A percentile compares a stretch with the other conserved stretches of the same genome.
These are phyloP conservation scores for Penaeus monodon DNA, from an alignment of 2,888 invertebrate genomes.

Conservation along the genomic window DNA sequence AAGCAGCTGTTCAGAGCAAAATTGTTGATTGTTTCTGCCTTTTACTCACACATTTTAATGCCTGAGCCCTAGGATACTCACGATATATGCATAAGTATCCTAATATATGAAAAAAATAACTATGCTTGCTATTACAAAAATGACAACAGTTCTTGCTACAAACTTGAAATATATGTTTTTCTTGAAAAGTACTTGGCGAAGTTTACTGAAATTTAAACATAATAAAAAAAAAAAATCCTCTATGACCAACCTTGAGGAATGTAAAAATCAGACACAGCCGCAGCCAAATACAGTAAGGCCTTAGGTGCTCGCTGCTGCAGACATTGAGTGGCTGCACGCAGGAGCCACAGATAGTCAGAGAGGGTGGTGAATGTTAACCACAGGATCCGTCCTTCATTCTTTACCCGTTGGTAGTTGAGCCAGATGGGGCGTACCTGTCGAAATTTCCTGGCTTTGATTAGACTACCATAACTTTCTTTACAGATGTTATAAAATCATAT, in stretches of 20 bases:
- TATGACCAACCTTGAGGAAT: conserved; percentile 76
- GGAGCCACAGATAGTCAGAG: conserved; percentile 91
- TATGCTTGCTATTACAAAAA: no score
- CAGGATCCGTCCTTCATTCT: conserved; percentile 80
- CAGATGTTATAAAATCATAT: neutral
- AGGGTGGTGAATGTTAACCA: conserved; percentile 87
- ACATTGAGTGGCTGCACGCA: conserved; percentile 85
- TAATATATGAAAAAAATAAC: no score
- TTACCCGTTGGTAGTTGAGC: conserved; percentile 53
- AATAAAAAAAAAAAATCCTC: no score
- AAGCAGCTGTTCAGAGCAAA: no score
- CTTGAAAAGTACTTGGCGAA: no score
- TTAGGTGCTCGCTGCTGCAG: conserved; percentile 78
- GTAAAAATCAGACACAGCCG: conserved; percentile 99
- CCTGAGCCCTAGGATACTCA: no score
- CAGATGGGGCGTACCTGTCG: conserved; percentile 35
- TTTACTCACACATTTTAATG: no score
- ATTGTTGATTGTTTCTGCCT: no score
- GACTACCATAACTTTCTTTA: neutral
- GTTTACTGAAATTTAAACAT: no score
- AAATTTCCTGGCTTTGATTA: neutral
- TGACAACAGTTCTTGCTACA: no score
- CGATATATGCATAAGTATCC: no score
- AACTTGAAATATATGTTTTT: no score
- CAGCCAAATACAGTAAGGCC: conserved; percentile 93